These are phyloP conservation scores for Scaptomyza reducta DNA, from an alignment of 2,888 invertebrate species.

Conservation along the genomic window DNA sequence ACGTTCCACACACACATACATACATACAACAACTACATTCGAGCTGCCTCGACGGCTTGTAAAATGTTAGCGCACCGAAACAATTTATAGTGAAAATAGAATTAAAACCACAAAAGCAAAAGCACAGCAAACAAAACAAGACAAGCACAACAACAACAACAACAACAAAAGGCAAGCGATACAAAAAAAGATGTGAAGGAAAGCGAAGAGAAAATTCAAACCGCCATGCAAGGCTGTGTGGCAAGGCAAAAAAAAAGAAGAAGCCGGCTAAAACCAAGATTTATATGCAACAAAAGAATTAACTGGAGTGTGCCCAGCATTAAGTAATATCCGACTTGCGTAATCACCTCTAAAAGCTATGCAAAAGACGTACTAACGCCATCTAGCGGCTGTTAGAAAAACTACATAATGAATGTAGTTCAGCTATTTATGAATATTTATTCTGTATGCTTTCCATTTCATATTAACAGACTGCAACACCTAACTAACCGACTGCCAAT, in stretches of 20 bases:
- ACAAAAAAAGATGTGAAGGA: slow-evolving; percentile 40
- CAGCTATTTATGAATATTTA: no score
- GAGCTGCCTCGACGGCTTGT: slow-evolving; percentile 51
- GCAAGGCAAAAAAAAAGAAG: slow-evolving; percentile 47
- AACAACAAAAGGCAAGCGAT: slow-evolving; percentile 27
- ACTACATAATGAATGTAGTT: not conserved
- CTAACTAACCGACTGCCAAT: not conserved
- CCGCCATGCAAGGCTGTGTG: slow-evolving; percentile 30
- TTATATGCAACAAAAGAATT: slow-evolving; percentile 75
- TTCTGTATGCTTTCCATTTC: no score
- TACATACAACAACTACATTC: slow-evolving; percentile 9
- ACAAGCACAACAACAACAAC: slow-evolving; percentile 29
- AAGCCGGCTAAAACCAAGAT: slow-evolving; percentile 75
- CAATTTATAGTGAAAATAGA: slow-evolving; percentile 82
- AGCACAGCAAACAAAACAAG: slow-evolving; percentile 59
- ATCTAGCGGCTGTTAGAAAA: not conserved
- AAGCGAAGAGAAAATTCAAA: slow-evolving; percentile 50
- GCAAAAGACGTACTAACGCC: not conserved
- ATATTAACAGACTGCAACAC: no score
- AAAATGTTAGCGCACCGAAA: slow-evolving; percentile 79
- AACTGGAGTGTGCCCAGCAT: slow-evolving; percentile 20
- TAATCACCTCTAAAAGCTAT: slow-evolving; percentile 11
- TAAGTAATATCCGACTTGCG: not conserved
- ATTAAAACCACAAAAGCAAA: slow-evolving; percentile 82
- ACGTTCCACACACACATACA: slow-evolving; percentile 4